These are phyloP conservation scores for Myotis davidii DNA, from an alignment of 2,113 vertebrate species.

Conservation along the genomic window DNA sequence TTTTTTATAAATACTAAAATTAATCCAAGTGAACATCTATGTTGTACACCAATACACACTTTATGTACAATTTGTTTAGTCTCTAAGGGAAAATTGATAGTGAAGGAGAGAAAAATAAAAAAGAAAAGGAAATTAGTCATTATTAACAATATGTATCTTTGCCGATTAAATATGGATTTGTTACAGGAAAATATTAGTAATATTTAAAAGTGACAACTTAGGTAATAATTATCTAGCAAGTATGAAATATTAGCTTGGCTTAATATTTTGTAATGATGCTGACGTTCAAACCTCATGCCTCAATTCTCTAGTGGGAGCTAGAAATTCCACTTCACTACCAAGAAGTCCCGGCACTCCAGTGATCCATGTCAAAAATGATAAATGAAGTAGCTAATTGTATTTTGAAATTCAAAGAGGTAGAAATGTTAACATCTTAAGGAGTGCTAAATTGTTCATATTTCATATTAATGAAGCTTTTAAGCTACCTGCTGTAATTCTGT, in stretches of 20 bases:
- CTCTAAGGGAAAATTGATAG: not conserved
- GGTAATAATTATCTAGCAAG: not conserved
- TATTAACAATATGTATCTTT: not conserved
- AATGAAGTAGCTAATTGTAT: conserved; percentile 83
- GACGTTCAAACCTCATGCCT: not conserved
- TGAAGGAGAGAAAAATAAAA: not conserved
- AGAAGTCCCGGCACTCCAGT: conserved; percentile 78
- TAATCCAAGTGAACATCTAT: not conserved
- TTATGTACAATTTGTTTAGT: not conserved
- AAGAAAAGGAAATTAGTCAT: not conserved
- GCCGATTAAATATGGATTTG: not conserved
- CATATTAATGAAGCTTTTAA: conserved; percentile 86
- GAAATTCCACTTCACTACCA: conserved; percentile 75
- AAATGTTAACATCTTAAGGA: conserved; percentile 84
- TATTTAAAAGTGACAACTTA: conserved; percentile 21
- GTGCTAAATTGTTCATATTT: conserved; percentile 85
- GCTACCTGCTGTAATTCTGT: conserved; percentile 75
- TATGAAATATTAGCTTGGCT: conserved; percentile 2
- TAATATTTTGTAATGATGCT: conserved; percentile 21
- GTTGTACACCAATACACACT: not conserved
- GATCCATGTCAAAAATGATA: conserved; percentile 83
- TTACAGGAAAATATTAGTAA: not conserved
- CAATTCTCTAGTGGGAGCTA: conserved; percentile 39
- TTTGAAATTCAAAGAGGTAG: conserved; percentile 78
- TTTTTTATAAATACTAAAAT: conserved; percentile 43